Base-by-base conservation (phyloP, 2,797 vertebrate species). In the Meda fulgida region DNA sequence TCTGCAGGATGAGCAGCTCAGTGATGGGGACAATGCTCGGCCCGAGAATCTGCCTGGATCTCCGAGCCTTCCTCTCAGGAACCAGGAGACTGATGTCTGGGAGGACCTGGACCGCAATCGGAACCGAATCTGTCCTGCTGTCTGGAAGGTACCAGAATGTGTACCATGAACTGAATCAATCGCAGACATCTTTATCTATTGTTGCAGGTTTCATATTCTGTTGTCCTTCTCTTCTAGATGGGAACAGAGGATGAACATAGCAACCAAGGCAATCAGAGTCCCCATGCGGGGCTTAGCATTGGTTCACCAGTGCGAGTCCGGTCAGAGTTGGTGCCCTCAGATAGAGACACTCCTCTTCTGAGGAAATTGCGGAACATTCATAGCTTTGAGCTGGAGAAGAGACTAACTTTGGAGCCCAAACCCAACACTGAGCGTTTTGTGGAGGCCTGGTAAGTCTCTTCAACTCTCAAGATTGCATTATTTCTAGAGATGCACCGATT, bases 11-110 rank as follows among this genome's bases (percentile, higher is more conserved):
- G 98, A 99, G 87, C 98, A 98, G 87, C 97, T 99, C 83, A 99
- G 97, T 83, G 98, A 99, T 85, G 98, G 95, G 55, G 98, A 99
- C 84, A 97, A 96, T 86, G 96, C 95, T 10, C 96, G 94, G 46
- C 97, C 96, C 0, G 98, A 97, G 46, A 90, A 91, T 51, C 85
- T 96, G 38, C 94, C 93, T 1, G 96, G 95, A 43, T 97, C 97
- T 66, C 96, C 96, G 5, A 93, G 94, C 40, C 95, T 95, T 85
- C 95, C 92, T 0, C 94, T 92, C 86, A 96, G 95, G 90, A 94
- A 94, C 90, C 98, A 97, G 90, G 98, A 98, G 92, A 95, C 96
- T 34, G 97, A 99, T n/a, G 97, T 98, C 81, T 99, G 98, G 98
- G 98, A 99, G 93, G 97, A 99, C 93, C 95, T 98, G 93, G 97